These are phyloP conservation scores for Melanerpes aurifrons DNA, from an alignment of 2,113 vertebrate genomes.

Conservation along the genomic window DNA sequence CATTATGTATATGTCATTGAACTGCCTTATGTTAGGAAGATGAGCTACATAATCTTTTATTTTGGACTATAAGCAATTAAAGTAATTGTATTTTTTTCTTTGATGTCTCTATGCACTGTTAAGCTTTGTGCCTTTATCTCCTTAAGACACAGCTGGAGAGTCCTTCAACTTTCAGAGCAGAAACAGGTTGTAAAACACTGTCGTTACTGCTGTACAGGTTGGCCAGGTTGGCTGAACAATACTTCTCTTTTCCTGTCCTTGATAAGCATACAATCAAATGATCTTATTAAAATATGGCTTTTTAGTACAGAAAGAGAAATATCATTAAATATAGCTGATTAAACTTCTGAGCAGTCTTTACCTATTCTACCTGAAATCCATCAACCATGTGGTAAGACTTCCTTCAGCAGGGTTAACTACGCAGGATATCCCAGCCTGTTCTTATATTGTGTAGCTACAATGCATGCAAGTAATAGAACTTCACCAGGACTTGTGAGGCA, in stretches of 20 bases:
- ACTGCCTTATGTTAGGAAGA: background rate
- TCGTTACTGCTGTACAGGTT: background rate
- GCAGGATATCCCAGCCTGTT: background rate
- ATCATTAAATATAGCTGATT: background rate
- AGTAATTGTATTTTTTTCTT: background rate
- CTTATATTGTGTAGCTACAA: background rate
- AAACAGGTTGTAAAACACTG: background rate
- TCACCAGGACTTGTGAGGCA: background rate
- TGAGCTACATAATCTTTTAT: background rate
- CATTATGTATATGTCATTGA: background rate
- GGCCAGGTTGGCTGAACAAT: background rate
- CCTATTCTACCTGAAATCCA: background rate
- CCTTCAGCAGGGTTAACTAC: background rate
- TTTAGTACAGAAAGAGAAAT: background rate
- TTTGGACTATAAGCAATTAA: background rate
- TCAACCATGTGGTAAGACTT: accelerated
- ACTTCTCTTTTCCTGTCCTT: accelerated
- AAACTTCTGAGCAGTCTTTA: background rate
- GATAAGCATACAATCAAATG: background rate
- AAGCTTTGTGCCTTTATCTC: background rate
- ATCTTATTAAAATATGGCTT: background rate
- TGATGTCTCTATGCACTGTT: background rate
- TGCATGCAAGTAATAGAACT: background rate
- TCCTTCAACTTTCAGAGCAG: background rate
- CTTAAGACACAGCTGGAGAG: background rate